phyloP scores from a whole-genome alignment of 2,888 invertebrate species.

The Scelioninae gen. 1 region DNA sequence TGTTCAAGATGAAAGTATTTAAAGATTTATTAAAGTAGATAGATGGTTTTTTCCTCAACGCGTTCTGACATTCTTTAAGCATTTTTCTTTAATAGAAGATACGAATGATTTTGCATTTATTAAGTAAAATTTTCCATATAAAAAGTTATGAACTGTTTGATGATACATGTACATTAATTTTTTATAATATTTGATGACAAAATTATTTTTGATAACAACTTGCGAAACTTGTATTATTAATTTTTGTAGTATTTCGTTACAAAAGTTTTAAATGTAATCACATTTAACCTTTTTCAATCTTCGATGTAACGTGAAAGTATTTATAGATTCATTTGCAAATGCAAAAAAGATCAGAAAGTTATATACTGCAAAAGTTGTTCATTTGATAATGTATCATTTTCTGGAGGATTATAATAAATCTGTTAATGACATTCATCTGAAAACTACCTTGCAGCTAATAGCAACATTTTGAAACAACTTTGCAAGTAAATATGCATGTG shows the following conservation, averaged over 20 bases:
- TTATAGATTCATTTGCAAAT: too few relatives aligned
- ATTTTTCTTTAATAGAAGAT: not conserved
- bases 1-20: constrained; percentile 9
- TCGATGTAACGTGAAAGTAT: too few relatives aligned
- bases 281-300: too few relatives aligned
- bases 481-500: too few relatives aligned
- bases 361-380: not conserved
- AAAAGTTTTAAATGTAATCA: too few relatives aligned
- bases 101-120: not conserved
- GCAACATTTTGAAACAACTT: not conserved
- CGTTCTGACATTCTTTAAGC: not conserved
- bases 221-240: too few relatives aligned
- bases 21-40: constrained; percentile 22
- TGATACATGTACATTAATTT: too few relatives aligned
- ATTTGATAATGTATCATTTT: not conserved
- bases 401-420: not conserved
- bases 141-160: too few relatives aligned
- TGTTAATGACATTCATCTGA: not conserved
- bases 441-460: not conserved
- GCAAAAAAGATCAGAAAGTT: not conserved
- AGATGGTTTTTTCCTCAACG: constrained; percentile 6
- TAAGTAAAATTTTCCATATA: too few relatives aligned
- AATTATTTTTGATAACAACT: too few relatives aligned
- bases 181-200: too few relatives aligned
- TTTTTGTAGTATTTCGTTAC: too few relatives aligned